A percentile compares a stretch with the other conserved stretches of the same genome.
These are phyloP conservation scores for Ephialtes manifestator DNA, from an alignment of 2,888 invertebrate genomes.

Conservation along the genomic window DNA sequence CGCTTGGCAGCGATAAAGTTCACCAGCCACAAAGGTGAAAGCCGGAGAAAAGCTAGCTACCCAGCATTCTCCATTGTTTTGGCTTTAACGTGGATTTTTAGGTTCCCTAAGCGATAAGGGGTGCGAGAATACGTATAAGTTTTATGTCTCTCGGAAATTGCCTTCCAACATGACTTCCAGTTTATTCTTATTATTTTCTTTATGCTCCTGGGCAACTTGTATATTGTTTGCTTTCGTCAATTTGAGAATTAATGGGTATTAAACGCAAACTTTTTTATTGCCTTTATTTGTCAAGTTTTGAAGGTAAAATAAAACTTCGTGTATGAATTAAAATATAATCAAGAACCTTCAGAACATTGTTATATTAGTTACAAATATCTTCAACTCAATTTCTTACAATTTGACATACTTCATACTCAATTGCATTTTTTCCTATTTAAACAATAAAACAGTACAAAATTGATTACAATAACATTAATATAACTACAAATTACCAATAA, in stretches of 20 bases:
- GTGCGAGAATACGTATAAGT: conserved; percentile 43
- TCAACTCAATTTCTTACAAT: too few species aligned
- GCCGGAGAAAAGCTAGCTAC: conserved; percentile 54
- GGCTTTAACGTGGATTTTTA: conserved; percentile 74
- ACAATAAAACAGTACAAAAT: too few species aligned
- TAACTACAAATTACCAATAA: too few species aligned
- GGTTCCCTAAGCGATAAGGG: conserved; percentile 56
- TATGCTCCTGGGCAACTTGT: background rate
- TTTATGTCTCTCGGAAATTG: conserved; percentile 40
- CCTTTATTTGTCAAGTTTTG: background rate
- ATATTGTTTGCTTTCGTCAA: background rate
- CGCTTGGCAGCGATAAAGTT: conserved; percentile 79
- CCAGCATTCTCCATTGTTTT: conserved; percentile 75
- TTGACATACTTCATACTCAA: too few species aligned
- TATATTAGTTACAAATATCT: too few species aligned
- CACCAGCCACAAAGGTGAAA: conserved; percentile 48
- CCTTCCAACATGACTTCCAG: conserved; percentile 17
- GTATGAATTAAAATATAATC: too few species aligned
- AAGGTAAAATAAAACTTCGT: too few species aligned
- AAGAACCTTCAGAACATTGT: too few species aligned
- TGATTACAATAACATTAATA: too few species aligned
- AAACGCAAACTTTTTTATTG: background rate
- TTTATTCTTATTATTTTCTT: background rate
- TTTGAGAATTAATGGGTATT: too few species aligned
- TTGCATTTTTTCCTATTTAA: too few species aligned